Percentiles rank a stretch among this genome's conserved stretches.
Evolutionary conservation across 1,140 invertebrate genomes (phyloP).

Genomic region (Bacillus rossius): DNA sequence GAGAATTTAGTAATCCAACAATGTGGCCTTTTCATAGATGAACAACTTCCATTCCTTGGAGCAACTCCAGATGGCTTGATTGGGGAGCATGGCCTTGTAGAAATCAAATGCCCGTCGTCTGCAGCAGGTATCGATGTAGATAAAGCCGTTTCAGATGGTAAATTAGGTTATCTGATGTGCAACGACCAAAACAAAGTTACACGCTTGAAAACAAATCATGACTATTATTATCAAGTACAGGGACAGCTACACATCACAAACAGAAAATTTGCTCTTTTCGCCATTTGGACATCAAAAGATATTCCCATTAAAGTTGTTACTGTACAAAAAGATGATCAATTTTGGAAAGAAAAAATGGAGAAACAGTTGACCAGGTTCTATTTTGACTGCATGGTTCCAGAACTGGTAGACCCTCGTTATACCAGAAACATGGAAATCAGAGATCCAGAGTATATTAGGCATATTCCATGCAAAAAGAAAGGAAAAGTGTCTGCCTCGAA

Average conservation of each 20-base stretch:
- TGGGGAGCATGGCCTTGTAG: conserved; percentile 31
- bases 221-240: conserved; percentile 39
- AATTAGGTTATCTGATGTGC: not conserved
- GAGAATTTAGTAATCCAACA: conserved; percentile 23
- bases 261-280: conserved; percentile 9
- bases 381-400: conserved; percentile 30
- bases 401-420: conserved; percentile 33
- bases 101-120: conserved; percentile 36
- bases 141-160: conserved; percentile 17
- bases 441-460: conserved; percentile 25
- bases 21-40: conserved; percentile 39
- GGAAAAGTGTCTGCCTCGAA: too few relatives aligned
- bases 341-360: conserved; percentile 25
- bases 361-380: conserved; percentile 28
- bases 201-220: conserved; percentile 31
- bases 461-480: not conserved
- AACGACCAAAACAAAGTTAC: conserved; percentile 2
- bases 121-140: conserved; percentile 19
- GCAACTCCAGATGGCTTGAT: conserved; percentile 41
- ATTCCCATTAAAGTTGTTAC: conserved; percentile 10
- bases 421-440: conserved; percentile 27
- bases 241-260: conserved; percentile 22
- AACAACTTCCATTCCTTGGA: conserved; percentile 31
- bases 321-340: conserved; percentile 23
- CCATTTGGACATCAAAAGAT: conserved; percentile 21